A percentile compares a stretch with the other conserved stretches of the same genome.
Conservation (phyloP, 1,140 invertebrate species). For the Cotesia vestalis region DNA sequence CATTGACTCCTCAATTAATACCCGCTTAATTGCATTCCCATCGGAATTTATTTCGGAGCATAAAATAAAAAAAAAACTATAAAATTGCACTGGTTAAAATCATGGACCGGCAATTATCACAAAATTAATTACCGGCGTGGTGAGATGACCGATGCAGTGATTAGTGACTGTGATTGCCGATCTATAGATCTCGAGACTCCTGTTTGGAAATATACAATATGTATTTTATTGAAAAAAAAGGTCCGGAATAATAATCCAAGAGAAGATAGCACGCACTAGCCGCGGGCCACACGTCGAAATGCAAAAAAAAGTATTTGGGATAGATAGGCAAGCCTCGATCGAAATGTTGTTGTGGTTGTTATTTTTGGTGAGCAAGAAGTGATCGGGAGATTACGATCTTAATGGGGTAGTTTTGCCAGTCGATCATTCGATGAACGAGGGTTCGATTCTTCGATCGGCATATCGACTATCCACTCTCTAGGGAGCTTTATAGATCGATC, state of each 20-base stretch:
- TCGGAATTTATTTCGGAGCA: too few relatives aligned
- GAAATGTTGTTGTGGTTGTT: too few relatives aligned
- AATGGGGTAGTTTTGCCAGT: slow-evolving; percentile 39
- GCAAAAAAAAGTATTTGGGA: slow-evolving; percentile 3
- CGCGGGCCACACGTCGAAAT: slow-evolving; percentile 29
- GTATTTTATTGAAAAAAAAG: neutral
- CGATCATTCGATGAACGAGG: slow-evolving; percentile 34
- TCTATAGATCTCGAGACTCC: slow-evolving; percentile 19
- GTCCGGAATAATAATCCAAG: too few relatives aligned
- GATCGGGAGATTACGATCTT: slow-evolving; percentile 35
- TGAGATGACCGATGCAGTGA: slow-evolving; percentile 34
- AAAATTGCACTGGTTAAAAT: too few relatives aligned
- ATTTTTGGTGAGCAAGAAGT: neutral
- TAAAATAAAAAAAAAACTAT: too few relatives aligned
- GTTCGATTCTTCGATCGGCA: neutral
- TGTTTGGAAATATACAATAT: slow-evolving; percentile 25
- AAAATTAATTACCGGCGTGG: slow-evolving; percentile 38
- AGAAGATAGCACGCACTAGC: neutral
- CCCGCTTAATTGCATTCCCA: too few relatives aligned
- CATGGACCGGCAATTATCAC: slow-evolving; percentile 33
- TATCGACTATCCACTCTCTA: too few relatives aligned
- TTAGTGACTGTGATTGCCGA: neutral
- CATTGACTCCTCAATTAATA: too few relatives aligned
- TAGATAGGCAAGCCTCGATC: slow-evolving; percentile 14
- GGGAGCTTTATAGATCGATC: too few relatives aligned